Percentiles rank a stretch among this genome's conserved stretches.
These are phyloP conservation scores for Drosophila bunnanda DNA, from an alignment of 2,888 invertebrate species.

Conservation along the genomic window DNA sequence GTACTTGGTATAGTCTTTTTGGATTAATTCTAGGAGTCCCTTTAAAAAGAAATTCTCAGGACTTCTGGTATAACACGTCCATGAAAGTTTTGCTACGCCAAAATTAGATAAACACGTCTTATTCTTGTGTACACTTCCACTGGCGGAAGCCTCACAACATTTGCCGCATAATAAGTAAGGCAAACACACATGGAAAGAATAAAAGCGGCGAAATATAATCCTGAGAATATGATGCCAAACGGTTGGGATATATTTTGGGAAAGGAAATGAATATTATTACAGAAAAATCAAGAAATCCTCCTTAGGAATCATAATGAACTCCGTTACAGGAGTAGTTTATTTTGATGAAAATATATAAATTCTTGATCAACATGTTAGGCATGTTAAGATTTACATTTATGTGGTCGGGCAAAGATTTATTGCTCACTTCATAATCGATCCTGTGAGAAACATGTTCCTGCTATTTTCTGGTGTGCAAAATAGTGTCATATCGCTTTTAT, in stretches of 20 bases:
- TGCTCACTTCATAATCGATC: too few species aligned
- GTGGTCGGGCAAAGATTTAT: too few species aligned
- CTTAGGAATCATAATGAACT: not conserved
- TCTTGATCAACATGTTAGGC: too few species aligned
- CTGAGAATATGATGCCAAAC: constrained; percentile 7
- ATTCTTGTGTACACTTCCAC: constrained; percentile 45
- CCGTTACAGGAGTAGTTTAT: too few species aligned
- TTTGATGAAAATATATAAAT: not conserved
- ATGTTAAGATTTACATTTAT: too few species aligned
- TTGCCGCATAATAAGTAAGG: constrained; percentile 72
- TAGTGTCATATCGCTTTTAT: not conserved
- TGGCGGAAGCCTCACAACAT: constrained; percentile 50
- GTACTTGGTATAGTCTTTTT: too few species aligned
- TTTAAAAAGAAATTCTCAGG: not conserved
- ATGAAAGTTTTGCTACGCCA: constrained; percentile 34
- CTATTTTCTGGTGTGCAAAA: not conserved
- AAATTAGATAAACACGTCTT: constrained; percentile 73
- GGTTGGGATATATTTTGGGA: not conserved
- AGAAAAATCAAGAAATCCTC: not conserved
- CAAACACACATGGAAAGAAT: constrained; percentile 39
- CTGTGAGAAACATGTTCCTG: too few species aligned
- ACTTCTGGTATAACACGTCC: constrained; percentile 38
- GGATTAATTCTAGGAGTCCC: too few species aligned
- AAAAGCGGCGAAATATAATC: constrained; percentile 8
- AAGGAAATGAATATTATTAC: constrained; percentile 1